A percentile compares a stretch with the other conserved stretches of the same genome.
phyloP scores from a whole-genome alignment of 2,888 invertebrate species.

The Campoletis raptor region DNA sequence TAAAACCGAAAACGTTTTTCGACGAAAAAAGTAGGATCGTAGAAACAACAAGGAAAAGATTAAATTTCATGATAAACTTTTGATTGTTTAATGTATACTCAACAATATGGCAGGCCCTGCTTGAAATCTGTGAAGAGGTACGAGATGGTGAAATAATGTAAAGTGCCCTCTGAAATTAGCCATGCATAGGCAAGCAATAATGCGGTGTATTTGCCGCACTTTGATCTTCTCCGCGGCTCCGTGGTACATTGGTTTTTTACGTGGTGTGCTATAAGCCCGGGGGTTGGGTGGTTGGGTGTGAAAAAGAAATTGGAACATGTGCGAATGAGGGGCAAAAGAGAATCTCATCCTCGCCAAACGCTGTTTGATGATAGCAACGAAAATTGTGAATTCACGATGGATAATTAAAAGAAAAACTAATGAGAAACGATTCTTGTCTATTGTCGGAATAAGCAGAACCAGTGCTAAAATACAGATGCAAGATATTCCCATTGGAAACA shows the following conservation, averaged over 20 bases:
- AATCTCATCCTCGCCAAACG: constrained; percentile 14
- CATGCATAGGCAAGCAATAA: not conserved
- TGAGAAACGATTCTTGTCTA: constrained; percentile 17
- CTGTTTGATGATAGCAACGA: constrained; percentile 21
- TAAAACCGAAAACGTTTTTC: no score
- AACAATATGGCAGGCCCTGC: no score
- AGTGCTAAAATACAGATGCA: constrained; percentile 15
- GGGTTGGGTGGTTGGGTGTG: not conserved
- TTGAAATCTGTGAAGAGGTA: not conserved
- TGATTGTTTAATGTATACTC: no score
- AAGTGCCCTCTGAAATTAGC: not conserved
- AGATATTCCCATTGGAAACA: not conserved
- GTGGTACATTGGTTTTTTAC: not conserved
- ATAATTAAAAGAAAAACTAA: constrained; percentile 38
- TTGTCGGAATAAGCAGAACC: constrained; percentile 3
- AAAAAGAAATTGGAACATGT: constrained; percentile 28
- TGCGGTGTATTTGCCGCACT: constrained; percentile 17
- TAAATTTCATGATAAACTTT: no score
- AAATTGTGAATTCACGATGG: constrained; percentile 22
- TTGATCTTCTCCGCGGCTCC: constrained; percentile 20
- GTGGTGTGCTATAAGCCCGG: not conserved
- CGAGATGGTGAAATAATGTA: not conserved
- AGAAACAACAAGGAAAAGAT: no score
- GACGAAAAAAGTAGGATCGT: no score
- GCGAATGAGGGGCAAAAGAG: constrained; percentile 4